Evolutionary conservation across 2,797 vertebrate genomes (phyloP), one percentile per base, ranked within the genome.

Genomic region (Anabas testudineus): DNA sequence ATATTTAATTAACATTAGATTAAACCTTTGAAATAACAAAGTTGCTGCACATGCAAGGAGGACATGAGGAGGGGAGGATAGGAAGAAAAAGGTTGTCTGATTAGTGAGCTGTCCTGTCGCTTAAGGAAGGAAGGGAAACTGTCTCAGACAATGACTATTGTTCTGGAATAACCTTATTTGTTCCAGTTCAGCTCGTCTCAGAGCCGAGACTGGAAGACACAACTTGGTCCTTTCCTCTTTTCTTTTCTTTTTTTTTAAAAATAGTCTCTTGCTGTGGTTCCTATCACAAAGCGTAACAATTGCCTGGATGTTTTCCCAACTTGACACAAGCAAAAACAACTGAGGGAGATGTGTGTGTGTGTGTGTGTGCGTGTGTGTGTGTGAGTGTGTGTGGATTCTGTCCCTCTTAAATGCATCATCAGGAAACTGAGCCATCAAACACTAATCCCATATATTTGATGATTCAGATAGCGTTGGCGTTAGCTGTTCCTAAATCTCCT

Each of bases 361-460:
- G n/a, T 47, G 54, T 34, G n/a, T n/a, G 41, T 22, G 21, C 49
- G 32, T 26, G 36, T 22, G 21, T 16, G 60, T 32, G 42, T 28
- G 41, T 45, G 39, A 18, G 39, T 42, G 16, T 42, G 15, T 42
- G 1, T 42, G 53, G 45, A 67, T 78, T 76, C 37, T 39, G 67
- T 76, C 57, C 48, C 80, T 80, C 57, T 82, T 68, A 58, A 87
- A 84, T 18, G 73, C 83, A 88, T 56, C 75, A 86, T 39, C 46
- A 64, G 52, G 55, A 86, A 83, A 82, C 65, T 55, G 71, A 84
- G 78, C 78, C 79, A 74, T 85, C 74, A 79, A 80, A 88, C 62
- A 64, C 64, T 89, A 84, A 84, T 87, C 78, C 68, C 65, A 74
- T 81, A 84, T 81, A 74, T 81, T 81, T 89, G 80, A 85, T 84